Evolutionary conservation across 1,140 invertebrate genomes (phyloP).

Genomic region (Drosophila simulans): DNA sequence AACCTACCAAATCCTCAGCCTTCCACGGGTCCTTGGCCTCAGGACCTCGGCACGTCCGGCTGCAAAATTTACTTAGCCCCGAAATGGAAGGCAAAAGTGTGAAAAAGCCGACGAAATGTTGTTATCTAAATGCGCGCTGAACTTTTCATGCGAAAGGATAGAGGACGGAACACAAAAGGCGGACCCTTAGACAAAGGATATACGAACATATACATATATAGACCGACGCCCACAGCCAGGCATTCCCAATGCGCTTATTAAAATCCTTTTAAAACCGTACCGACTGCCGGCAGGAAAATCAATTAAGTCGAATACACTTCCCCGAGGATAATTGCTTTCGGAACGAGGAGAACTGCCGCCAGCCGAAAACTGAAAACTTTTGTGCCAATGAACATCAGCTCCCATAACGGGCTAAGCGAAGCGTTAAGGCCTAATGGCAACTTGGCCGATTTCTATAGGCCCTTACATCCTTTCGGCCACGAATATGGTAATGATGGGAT

Average conservation of each 20-base stretch:
- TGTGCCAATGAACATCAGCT: conserved; percentile 71
- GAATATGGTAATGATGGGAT: conserved; percentile 10
- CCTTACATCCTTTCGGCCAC: neutral
- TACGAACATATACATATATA: neutral
- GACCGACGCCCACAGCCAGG: conserved; percentile 7
- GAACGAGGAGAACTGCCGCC: conserved; percentile 62
- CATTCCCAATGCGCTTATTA: conserved; percentile 72
- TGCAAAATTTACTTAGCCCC: conserved; percentile 49
- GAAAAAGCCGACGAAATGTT: conserved; percentile 76
- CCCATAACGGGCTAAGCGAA: conserved; percentile 78
- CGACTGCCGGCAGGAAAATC: conserved; percentile 66
- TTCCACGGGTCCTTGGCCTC: conserved; percentile 44
- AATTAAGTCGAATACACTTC: conserved; percentile 83
- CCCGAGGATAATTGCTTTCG: conserved; percentile 80
- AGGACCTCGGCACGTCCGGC: conserved; percentile 52
- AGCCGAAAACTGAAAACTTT: conserved; percentile 59
- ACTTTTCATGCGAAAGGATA: conserved; percentile 71
- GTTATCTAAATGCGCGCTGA: conserved; percentile 78
- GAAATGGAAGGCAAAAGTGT: conserved; percentile 61
- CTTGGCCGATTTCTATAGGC: conserved; percentile 52
- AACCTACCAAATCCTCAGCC: conserved; percentile 44
- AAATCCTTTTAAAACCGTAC: conserved; percentile 77
- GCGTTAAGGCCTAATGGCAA: conserved; percentile 79
- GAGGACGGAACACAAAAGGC: conserved; percentile 42
- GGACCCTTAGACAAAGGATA: conserved; percentile 48